phyloP scores from a whole-genome alignment of 2,888 invertebrate genomes.

The Volucella inflata region DNA sequence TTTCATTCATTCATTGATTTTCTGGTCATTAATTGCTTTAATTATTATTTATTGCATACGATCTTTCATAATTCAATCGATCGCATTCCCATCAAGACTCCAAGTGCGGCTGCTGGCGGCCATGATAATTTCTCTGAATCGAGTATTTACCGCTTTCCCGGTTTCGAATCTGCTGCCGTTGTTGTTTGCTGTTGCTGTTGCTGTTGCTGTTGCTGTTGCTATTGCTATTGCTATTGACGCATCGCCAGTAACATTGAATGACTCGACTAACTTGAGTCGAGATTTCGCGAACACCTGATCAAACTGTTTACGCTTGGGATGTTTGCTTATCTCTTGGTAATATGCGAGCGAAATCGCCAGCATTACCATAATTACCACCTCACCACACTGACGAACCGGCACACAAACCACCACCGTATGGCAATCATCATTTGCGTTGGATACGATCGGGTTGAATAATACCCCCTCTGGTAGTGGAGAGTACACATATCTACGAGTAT shows the following conservation, averaged over 20 bases:
- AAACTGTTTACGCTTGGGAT: slow-evolving; percentile 69
- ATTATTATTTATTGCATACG: slow-evolving; percentile 71
- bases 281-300: slow-evolving; percentile 75
- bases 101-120: slow-evolving; percentile 14
- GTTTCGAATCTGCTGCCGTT: slow-evolving; percentile 10
- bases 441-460: slow-evolving; percentile 45
- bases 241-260: slow-evolving; percentile 55
- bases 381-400: slow-evolving; percentile 9
- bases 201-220: too few relatives aligned
- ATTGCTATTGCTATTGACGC: too few relatives aligned
- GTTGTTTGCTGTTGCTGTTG: background rate
- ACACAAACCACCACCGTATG: background rate
- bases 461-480: slow-evolving; percentile 1
- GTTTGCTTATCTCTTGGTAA: slow-evolving; percentile 74
- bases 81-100: slow-evolving; percentile 49
- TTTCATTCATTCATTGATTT: slow-evolving; percentile 69
- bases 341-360: slow-evolving; percentile 69
- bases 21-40: slow-evolving; percentile 71
- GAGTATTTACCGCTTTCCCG: slow-evolving; percentile 60
- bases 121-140: slow-evolving; percentile 65
- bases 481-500: slow-evolving; percentile 49
- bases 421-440: slow-evolving; percentile 31
- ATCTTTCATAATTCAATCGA: slow-evolving; percentile 70
- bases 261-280: slow-evolving; percentile 47
- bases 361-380: slow-evolving; percentile 62